These are phyloP conservation scores for Drosophila saltans DNA, from an alignment of 1,140 invertebrate species.

Conservation along the genomic window DNA sequence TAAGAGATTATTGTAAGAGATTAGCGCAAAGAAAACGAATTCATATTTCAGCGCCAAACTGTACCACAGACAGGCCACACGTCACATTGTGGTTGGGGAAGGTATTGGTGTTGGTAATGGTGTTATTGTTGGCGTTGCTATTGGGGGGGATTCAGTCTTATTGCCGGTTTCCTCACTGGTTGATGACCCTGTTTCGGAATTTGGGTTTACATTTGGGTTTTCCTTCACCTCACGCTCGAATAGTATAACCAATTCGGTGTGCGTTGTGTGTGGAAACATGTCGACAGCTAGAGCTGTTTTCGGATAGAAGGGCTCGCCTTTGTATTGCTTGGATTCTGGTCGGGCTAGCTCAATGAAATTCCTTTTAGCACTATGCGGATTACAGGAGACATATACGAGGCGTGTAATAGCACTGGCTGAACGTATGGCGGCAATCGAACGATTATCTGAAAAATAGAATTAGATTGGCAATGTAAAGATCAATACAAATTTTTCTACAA, in stretches of 20 bases:
- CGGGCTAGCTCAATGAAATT: conserved; percentile 96
- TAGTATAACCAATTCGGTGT: conserved; percentile 93
- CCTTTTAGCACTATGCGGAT: conserved; percentile 91
- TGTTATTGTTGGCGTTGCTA: too few relatives aligned
- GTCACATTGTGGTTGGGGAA: conserved; percentile 13
- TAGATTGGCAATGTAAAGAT: background rate
- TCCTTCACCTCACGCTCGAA: conserved; percentile 87
- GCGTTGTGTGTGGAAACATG: conserved; percentile 96
- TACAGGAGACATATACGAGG: conserved; percentile 96
- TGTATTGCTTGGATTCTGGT: conserved; percentile 91
- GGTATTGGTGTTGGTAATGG: background rate
- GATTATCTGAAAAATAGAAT: conserved; percentile 85
- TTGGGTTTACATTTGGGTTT: conserved; percentile 10
- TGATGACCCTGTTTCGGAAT: background rate
- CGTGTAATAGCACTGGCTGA: conserved; percentile 89
- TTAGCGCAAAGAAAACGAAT: conserved; percentile 33
- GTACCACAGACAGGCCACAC: conserved; percentile 28
- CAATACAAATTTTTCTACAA: too few relatives aligned
- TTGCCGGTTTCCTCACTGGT: conserved; percentile 4
- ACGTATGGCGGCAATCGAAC: conserved; percentile 90
- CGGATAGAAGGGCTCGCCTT: conserved; percentile 92
- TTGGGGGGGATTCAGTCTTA: background rate
- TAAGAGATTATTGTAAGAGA: conserved; percentile 32
- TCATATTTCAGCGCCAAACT: conserved; percentile 21
- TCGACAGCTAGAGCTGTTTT: conserved; percentile 93